Base-by-base conservation (phyloP, 1,140 invertebrate species). In the Micrasema minimum region DNA sequence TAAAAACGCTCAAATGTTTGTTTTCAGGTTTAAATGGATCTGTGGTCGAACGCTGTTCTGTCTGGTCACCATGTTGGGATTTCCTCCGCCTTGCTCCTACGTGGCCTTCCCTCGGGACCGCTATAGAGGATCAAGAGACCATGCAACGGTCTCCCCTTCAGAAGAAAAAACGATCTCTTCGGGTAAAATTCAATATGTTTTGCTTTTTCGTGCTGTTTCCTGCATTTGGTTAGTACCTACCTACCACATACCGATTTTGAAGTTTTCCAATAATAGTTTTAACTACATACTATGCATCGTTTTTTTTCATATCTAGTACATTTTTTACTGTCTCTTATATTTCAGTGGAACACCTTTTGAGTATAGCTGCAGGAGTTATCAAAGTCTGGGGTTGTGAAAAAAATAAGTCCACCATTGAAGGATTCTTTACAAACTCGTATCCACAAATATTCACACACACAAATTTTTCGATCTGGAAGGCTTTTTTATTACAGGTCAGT, bases 391-490 rank as follows among this genome's bases (percentile, higher is more conserved):
- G 71, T 16, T 69, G 66, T n/a, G 11, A 35, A 9, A 61, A 38
- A n/a, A 43, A 61, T 26, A 31, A 37, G 9, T 26, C 66, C 14
- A 12, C 50, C 1, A 20, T 35, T 14, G 55, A 65, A 51, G 45
- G 37, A 22, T 55, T 59, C 69, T 75, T 66, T 35, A 22, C 35
- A 37, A 69, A 3, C 16, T 41, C 72, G 14, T 79, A 73, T 46
- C n/a, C 68, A 1, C 76, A 86, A 79, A 76, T 85, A 35, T 86
- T 86, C 65, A 72, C 77, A 0, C 75, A 67, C 45, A 76, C 76
- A 0, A 45, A 76, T 4, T 85, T 81, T 71, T 75, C 74, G 16
- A 31, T 80, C 0, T 82, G 81, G 80, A 83, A 82, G 68, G 85
- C 81, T 35, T 65, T 83, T 14, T 1, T 81, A 10, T 78, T 85